Evolutionary conservation across 2,113 vertebrate genomes (phyloP).

Genomic region (Coturnix japonica): DNA sequence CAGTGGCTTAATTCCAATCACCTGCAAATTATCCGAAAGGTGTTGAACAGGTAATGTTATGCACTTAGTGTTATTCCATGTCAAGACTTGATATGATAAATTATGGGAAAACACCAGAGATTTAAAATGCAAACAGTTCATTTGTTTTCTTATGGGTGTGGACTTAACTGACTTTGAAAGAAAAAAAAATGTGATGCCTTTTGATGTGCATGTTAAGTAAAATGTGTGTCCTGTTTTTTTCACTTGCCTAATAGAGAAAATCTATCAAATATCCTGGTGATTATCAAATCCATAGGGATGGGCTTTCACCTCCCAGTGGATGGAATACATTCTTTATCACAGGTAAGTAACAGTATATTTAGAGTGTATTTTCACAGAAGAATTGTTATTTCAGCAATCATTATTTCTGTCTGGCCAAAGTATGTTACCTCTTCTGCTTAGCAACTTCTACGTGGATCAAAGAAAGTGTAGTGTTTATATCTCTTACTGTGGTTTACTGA

Average conservation of each 20-base stretch:
- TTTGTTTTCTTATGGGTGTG: not conserved
- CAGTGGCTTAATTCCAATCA: conserved; percentile 95
- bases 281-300: conserved; percentile 94
- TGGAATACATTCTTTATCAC: conserved; percentile 87
- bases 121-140: not conserved
- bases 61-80: not conserved
- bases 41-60: conserved; percentile 82
- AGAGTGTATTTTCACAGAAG: not conserved
- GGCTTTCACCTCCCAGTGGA: conserved; percentile 95
- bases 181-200: not conserved
- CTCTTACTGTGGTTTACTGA: not conserved
- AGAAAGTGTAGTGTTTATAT: not conserved
- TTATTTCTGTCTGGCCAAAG: not conserved
- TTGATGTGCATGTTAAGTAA: not conserved
- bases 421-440: not conserved
- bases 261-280: conserved; percentile 87
- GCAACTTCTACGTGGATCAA: not conserved
- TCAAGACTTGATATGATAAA: not conserved
- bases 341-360: conserved; percentile 75
- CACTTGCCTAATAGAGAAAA: conserved; percentile 80
- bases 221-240: not conserved
- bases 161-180: not conserved
- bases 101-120: not conserved
- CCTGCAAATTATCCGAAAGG: conserved; percentile 86
- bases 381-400: not conserved